These are phyloP conservation scores for Agapornis roseicollis DNA, from an alignment of 2,113 vertebrate species.

Conservation along the genomic window DNA sequence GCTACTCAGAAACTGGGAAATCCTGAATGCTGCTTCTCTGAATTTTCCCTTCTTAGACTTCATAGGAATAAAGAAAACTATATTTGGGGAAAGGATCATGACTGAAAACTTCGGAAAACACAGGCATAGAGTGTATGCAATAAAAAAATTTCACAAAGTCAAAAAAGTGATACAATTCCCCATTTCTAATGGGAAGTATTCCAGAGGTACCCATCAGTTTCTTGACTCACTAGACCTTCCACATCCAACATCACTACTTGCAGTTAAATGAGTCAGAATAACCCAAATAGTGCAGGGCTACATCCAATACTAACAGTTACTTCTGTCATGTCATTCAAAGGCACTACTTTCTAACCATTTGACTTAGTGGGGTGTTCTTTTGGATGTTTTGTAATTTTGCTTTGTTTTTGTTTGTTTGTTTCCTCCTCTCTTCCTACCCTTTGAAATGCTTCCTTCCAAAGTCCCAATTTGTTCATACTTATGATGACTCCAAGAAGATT, in stretches of 20 bases:
- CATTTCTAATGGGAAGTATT: not conserved
- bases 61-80: not conserved
- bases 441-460: not conserved
- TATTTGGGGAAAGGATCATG: not conserved
- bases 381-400: not conserved
- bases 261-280: not conserved
- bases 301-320: not conserved
- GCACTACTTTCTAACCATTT: not conserved
- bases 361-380: not conserved
- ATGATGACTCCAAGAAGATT: not conserved
- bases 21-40: not conserved
- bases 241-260: not conserved
- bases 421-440: fast-evolving
- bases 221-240: not conserved
- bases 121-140: not conserved
- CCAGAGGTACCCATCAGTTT: not conserved
- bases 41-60: not conserved
- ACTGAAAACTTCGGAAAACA: not conserved
- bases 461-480: not conserved
- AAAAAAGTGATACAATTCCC: not conserved
- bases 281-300: not conserved
- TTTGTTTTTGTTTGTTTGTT: not conserved
- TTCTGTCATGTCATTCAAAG: not conserved
- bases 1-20: not conserved
- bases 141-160: not conserved